Conservation (phyloP, 2,113 vertebrate species). For the Xiphophorus couchianus region DNA sequence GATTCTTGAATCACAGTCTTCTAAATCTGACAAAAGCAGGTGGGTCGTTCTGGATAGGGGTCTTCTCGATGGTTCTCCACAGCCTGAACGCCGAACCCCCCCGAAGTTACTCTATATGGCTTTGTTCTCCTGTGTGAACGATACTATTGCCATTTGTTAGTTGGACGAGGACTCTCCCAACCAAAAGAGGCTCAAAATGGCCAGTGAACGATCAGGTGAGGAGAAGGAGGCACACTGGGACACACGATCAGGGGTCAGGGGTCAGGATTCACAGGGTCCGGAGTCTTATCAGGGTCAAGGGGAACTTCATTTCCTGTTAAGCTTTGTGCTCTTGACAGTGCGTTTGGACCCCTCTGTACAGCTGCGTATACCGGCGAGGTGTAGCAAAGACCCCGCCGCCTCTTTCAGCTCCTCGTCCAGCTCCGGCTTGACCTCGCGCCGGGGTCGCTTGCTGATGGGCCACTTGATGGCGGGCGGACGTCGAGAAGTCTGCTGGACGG, state of each 20-base stretch:
- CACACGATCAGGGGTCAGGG: conserved; percentile 68
- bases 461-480: conserved; percentile 77
- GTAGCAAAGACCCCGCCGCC: conserved; percentile 95
- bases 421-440: conserved; percentile 86
- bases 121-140: conserved; percentile 95
- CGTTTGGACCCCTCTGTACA: conserved; percentile 90
- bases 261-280: conserved; percentile 71
- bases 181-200: conserved; percentile 78
- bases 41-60: conserved; percentile 72
- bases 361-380: conserved; percentile 94
- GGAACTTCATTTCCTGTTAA: conserved; percentile 86
- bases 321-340: conserved; percentile 91
- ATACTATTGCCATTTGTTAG: conserved; percentile 86
- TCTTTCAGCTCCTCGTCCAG: conserved; percentile 98
- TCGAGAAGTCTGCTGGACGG: conserved; percentile 65
- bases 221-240: conserved; percentile 77
- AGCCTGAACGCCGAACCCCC: conserved; percentile 59
- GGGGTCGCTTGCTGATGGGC: conserved; percentile 79
- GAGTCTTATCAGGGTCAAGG: conserved; percentile 53
- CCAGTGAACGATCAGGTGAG: conserved; percentile 75
- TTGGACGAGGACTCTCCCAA: conserved; percentile 76
- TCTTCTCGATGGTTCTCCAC: conserved; percentile 61
- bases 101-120: conserved; percentile 90
- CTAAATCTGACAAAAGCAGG: conserved; percentile 70
- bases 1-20: conserved; percentile 64